Evolutionary conservation across 2,888 invertebrate genomes (phyloP), one percentile per base, ranked within the genome.

Genomic region (Cenopis cana): DNA sequence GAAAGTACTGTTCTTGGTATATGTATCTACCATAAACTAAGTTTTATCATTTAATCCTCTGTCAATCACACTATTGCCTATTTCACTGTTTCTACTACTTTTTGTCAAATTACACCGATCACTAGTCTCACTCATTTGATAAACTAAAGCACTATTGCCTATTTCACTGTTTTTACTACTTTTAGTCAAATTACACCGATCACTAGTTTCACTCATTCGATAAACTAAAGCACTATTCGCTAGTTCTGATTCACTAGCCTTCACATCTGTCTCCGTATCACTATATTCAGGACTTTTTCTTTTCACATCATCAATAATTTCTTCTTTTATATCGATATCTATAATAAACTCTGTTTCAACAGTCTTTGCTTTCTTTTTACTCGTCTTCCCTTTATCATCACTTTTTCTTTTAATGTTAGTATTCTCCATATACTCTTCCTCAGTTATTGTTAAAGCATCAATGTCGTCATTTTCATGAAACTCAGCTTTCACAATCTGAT

Each of bases 251-350:
- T 54, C 52, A 54, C 52, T 24, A 64, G 52, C 36, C 36, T 64
- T 36, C 18, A 38, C 36, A 38, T 52, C 52, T 5, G 52, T 52
- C 38, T 18, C 64, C 2, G 54, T 54, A 38, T 64, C 52, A 64
- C 33, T 12, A 18, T 54, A 38, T 14, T 24, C 64, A 10, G n/a
- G 8, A 33, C 9, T 18, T 33, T 18, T 12, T 14, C 14, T 20
- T 24, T 11, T 20, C 3, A 6, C 11, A 8, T 50, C 50, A 5
- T 52, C 64, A 64, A 38, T 4, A 10, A 18, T 24, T 36, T 64
- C 64, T 11, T 38, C 38, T 38, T 64, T 64, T 54, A 64, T 38
- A 38, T 64, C 64, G 38, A 64, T 38, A 38, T 64, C 64, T 20
- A 38, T 24, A 6, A 38, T 38, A 0, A 64, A 14, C 0, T 54